Evolutionary conservation across 1,140 invertebrate genomes (phyloP).

Genomic region (Caligus rogercresseyi): DNA sequence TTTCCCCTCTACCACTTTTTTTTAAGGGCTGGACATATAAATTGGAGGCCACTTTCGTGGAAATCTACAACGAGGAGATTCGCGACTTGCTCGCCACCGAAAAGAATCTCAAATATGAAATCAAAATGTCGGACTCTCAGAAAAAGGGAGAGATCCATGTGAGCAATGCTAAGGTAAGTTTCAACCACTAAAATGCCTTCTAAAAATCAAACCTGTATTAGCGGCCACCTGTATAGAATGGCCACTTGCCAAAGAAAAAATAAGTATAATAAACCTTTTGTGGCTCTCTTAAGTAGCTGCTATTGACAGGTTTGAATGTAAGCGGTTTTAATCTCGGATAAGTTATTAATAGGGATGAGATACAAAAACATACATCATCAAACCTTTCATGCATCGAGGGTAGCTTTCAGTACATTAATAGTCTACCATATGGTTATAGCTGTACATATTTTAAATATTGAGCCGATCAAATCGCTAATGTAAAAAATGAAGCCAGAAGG

Average conservation of each 20-base stretch:
- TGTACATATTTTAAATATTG: too few species aligned
- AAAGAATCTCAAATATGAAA: constrained; percentile 40
- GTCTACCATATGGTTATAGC: too few species aligned
- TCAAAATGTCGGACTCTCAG: constrained; percentile 47
- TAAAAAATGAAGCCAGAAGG: too few species aligned
- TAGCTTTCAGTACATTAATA: too few species aligned
- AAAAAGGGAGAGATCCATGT: constrained; percentile 44
- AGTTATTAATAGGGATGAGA: too few species aligned
- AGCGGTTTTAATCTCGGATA: too few species aligned
- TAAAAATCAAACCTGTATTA: neutral
- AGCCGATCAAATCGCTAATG: too few species aligned
- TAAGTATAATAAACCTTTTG: neutral
- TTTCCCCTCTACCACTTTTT: neutral
- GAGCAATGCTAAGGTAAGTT: constrained; percentile 29
- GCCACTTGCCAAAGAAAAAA: neutral
- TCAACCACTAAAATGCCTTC: constrained; percentile 14
- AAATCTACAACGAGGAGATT: constrained; percentile 75
- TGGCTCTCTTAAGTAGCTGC: too few species aligned
- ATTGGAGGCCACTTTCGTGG: constrained; percentile 63
- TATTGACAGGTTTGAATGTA: too few species aligned
- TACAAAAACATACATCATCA: too few species aligned
- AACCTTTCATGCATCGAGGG: too few species aligned
- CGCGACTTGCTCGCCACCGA: constrained; percentile 49
- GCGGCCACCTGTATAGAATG: too few species aligned
- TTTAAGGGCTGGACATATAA: constrained; percentile 48